Conservation (phyloP, 2,113 vertebrate species). For the Otis tarda region DNA sequence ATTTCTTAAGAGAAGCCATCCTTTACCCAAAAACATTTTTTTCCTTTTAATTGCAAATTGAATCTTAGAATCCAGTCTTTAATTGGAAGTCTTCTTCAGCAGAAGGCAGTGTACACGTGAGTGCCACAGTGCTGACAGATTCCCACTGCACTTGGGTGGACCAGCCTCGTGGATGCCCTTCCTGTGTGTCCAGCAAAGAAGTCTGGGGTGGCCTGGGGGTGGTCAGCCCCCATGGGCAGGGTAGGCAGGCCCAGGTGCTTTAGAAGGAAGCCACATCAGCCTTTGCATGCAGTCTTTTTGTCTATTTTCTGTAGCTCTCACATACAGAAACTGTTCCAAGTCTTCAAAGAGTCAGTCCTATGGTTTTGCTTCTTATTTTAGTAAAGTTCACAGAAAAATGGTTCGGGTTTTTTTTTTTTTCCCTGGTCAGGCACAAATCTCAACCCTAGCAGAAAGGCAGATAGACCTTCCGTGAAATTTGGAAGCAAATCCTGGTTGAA, state of each 20-base stretch:
- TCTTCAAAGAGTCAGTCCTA: neutral
- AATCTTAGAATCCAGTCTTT: neutral
- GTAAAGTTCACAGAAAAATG: neutral
- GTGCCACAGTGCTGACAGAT: neutral
- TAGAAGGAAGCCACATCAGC: neutral
- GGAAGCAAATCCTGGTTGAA: neutral
- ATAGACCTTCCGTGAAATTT: neutral
- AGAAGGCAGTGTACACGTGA: neutral
- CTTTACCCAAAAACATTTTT: neutral
- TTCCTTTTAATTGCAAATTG: neutral
- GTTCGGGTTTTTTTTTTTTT: neutral
- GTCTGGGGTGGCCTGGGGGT: neutral
- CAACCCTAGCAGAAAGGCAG: neutral
- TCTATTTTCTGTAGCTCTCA: neutral
- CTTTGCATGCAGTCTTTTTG: neutral
- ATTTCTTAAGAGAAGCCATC: neutral
- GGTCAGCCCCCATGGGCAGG: fast-evolving
- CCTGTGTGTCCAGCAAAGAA: neutral
- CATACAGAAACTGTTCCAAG: neutral
- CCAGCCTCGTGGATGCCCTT: neutral
- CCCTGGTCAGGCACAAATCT: neutral
- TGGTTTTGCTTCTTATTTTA: neutral
- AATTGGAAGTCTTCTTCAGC: neutral
- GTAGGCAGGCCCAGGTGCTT: neutral
- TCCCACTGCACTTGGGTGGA: neutral